Evolutionary conservation across 2,113 vertebrate species (phyloP).

Genomic region (Pristiophorus japonicus): DNA sequence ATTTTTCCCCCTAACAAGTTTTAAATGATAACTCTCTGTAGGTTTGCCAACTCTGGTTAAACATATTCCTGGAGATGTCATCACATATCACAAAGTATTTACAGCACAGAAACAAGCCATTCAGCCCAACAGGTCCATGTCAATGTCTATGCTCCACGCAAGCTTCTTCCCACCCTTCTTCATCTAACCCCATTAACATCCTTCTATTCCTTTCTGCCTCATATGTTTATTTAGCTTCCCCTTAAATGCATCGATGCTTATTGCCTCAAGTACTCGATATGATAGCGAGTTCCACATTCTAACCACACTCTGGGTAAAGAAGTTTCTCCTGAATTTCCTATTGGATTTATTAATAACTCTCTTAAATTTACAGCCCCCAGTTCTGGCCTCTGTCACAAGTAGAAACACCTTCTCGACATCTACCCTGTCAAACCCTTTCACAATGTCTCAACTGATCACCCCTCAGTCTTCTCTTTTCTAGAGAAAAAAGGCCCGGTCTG

Average conservation of each 20-base stretch:
- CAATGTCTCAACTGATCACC: background rate
- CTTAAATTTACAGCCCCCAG: background rate
- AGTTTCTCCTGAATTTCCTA: background rate
- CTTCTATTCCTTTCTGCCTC: background rate
- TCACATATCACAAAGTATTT: background rate
- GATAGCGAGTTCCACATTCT: background rate
- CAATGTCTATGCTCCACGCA: background rate
- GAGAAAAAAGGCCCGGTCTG: background rate
- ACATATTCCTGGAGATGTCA: background rate
- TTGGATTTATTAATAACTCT: background rate
- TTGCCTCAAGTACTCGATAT: background rate
- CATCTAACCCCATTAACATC: background rate
- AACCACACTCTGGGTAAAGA: background rate
- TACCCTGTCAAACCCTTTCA: background rate
- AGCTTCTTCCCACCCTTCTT: background rate
- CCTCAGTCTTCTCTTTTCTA: background rate
- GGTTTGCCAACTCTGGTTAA: background rate
- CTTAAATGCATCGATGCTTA: background rate
- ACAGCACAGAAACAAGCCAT: background rate
- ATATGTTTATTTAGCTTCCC: background rate
- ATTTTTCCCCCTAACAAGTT: background rate
- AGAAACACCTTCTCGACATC: background rate
- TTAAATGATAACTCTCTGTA: background rate
- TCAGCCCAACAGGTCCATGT: background rate
- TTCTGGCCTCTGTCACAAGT: background rate